Base-by-base conservation (phyloP, 2,113 vertebrate species). In the Lutjanus erythropterus region DNA sequence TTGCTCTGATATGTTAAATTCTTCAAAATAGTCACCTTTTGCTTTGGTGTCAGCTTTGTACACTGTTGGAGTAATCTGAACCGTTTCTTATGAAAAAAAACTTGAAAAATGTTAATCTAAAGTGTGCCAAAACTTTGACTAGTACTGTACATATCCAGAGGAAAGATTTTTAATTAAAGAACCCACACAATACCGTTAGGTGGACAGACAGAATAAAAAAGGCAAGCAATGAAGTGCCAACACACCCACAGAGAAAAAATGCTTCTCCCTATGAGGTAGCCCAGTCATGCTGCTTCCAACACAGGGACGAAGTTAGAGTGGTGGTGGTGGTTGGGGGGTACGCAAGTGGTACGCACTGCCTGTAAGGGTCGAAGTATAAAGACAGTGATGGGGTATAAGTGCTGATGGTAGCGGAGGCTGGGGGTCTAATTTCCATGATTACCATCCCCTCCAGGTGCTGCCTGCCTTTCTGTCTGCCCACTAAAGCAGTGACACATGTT, bases 401-500 rank as follows among this genome's bases (percentile, higher is more conserved):
- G 83, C 79, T 85, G 61, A 66, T 78, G 86, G 88, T 89, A 79
- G 86, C 81, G 65, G 80, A 85, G 70, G 74, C 71, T 83, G 89
- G 87, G 85, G 87, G 89, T 90, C 81, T 86, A 81, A 89, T 93
- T 91, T 88, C 80, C 77, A 79, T 91, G 76, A 92, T 94, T 92
- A 88, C 59, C 86, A 84, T 86, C 74, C 80, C 75, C 84, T 90
- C 87, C 85, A 93, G 90, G 90, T 92, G 92, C 74, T 88, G 85
- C 85, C 81, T 87, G 85, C 81, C 81, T 91, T 87, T 87, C 67
- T 86, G 78, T 86, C 88, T 81, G 80, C 64, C 70, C 71, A 55
- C 79, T 88, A 89, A 92, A 93, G 58, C 86, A 84, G 87, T 89
- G 91, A 91, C 92, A 92, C 82, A 90, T 92, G 90, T 90, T 91